Percentiles rank a stretch among this genome's conserved stretches.
Conservation (phyloP, 2,888 invertebrate species). For the Altica lythri region DNA sequence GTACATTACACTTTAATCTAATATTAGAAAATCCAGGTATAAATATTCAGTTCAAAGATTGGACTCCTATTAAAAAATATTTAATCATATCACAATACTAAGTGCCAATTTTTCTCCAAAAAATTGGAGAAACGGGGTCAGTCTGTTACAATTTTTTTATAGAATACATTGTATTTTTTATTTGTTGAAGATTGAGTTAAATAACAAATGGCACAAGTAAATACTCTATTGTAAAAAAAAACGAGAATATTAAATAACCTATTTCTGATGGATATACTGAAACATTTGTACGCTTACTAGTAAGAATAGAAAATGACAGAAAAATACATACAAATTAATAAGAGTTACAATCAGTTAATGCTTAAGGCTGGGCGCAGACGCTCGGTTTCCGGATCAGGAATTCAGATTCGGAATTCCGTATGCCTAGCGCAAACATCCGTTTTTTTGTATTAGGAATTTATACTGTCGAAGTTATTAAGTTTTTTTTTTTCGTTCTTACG, state of each 20-base stretch:
- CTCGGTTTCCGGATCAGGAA: no score
- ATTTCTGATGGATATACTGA: no score
- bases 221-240: slow-evolving; percentile 39
- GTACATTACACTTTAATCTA: slow-evolving; percentile 49
- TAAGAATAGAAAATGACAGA: no score
- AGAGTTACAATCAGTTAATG: no score
- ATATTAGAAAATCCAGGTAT: slow-evolving; percentile 49
- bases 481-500: no score
- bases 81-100: slow-evolving; percentile 53
- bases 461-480: no score
- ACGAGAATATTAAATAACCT: slow-evolving; percentile 34
- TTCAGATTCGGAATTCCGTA: no score
- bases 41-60: slow-evolving; percentile 51
- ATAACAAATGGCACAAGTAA: slow-evolving; percentile 46
- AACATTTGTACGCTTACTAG: no score
- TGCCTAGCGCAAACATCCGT: no score
- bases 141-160: slow-evolving; percentile 17
- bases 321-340: no score
- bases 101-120: slow-evolving; percentile 46
- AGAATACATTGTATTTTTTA: slow-evolving; percentile 14
- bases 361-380: no score
- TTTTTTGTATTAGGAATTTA: no score
- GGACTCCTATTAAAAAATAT: slow-evolving; percentile 48
- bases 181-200: slow-evolving; percentile 20
- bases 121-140: slow-evolving; percentile 12